Evolutionary conservation across 1,140 invertebrate species (phyloP).

Genomic region (Ostrea denselamellosa): DNA sequence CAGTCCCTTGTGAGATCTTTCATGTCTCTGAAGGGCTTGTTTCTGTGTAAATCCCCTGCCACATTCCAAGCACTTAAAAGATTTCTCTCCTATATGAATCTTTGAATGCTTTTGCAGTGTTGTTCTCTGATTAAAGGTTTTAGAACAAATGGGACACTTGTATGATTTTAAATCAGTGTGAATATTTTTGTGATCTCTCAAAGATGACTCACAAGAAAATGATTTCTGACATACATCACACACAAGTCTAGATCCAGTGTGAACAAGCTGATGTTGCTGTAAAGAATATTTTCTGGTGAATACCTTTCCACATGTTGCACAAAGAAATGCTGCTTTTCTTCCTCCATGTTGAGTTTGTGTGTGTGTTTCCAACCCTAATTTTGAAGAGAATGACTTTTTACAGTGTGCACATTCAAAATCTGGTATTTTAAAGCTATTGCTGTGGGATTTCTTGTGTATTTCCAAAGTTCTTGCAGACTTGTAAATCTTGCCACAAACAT

Average conservation of each 20-base stretch:
- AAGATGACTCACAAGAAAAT: slow-evolving; percentile 69
- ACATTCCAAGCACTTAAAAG: slow-evolving; percentile 70
- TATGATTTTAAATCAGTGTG: slow-evolving; percentile 67
- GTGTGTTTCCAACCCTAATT: slow-evolving; percentile 65
- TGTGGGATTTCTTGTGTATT: slow-evolving; percentile 66
- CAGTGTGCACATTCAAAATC: slow-evolving; percentile 64
- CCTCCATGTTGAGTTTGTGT: slow-evolving; percentile 66
- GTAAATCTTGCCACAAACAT: slow-evolving; percentile 70
- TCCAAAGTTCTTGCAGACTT: slow-evolving; percentile 64
- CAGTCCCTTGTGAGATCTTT: slow-evolving; percentile 95
- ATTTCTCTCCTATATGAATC: slow-evolving; percentile 66
- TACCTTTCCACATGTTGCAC: slow-evolving; percentile 71
- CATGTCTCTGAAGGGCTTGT: slow-evolving; percentile 81
- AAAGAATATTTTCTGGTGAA: slow-evolving; percentile 71
- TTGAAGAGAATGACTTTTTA: slow-evolving; percentile 65
- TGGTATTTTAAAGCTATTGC: slow-evolving; percentile 58
- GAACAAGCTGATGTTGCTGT: slow-evolving; percentile 68
- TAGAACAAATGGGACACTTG: slow-evolving; percentile 83
- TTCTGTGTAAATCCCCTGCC: slow-evolving; percentile 74
- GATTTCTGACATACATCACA: slow-evolving; percentile 71
- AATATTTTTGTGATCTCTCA: slow-evolving; percentile 68
- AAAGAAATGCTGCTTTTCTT: slow-evolving; percentile 65
- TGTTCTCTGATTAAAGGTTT: slow-evolving; percentile 81
- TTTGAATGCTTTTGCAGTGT: slow-evolving; percentile 72
- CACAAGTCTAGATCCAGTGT: slow-evolving; percentile 67